Percentiles rank a stretch among this genome's conserved stretches.
Conservation (phyloP, 1,140 invertebrate species). For the Diploscapter pachys region DNA sequence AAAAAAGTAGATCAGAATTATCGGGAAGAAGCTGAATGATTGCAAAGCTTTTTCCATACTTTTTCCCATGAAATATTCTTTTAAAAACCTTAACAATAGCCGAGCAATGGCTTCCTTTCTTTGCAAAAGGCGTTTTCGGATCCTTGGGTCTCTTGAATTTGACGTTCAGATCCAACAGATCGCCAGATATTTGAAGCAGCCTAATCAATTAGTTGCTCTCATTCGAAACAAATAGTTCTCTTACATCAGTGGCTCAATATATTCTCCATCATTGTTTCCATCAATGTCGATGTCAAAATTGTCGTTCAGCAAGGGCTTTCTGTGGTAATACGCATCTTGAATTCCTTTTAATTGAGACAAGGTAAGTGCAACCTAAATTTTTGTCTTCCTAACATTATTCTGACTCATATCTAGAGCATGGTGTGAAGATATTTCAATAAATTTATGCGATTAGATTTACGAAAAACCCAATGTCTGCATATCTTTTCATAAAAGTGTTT, state of each 20-base stretch:
- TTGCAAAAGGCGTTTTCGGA: slow-evolving; percentile 41
- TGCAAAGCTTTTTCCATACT: background rate
- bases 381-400: too few relatives aligned
- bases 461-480: too few relatives aligned
- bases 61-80: background rate
- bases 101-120: slow-evolving; percentile 62
- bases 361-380: too few relatives aligned
- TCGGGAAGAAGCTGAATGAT: slow-evolving; percentile 54
- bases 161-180: slow-evolving; percentile 71
- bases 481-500: too few relatives aligned
- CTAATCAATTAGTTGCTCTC: slow-evolving; percentile 5
- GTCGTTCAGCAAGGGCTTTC: slow-evolving; percentile 76
- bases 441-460: slow-evolving; percentile 27
- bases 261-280: slow-evolving; percentile 60
- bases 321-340: slow-evolving; percentile 40
- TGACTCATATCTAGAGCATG: too few relatives aligned
- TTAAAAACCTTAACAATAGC: slow-evolving; percentile 65
- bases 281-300: slow-evolving; percentile 42
- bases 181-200: slow-evolving; percentile 67
- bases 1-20: slow-evolving; percentile 65
- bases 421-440: too few relatives aligned
- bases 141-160: slow-evolving; percentile 47
- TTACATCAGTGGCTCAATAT: slow-evolving; percentile 55
- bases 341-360: background rate
- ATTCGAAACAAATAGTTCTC: slow-evolving; percentile 3